Percentiles rank a stretch among this genome's conserved stretches.
Conservation (phyloP, 53 echinoderm and acorn worm species). For the Paelopatides confundens region DNA sequence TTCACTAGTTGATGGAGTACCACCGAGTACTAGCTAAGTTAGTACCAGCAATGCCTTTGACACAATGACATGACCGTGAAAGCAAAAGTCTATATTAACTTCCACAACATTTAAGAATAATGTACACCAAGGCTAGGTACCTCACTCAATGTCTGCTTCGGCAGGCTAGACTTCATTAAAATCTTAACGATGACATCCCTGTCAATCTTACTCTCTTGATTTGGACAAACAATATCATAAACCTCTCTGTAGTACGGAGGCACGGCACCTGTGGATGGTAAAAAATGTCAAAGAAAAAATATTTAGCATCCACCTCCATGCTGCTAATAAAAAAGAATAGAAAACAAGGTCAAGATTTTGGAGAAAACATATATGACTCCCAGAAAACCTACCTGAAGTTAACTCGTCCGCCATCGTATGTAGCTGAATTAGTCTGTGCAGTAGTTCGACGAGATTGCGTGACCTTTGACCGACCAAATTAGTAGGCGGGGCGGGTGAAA, state of each 20-base stretch:
- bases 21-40: too few relatives aligned
- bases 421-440: neutral
- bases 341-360: neutral
- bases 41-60: too few relatives aligned
- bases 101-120: too few relatives aligned
- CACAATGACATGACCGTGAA: too few relatives aligned
- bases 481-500: constrained; percentile 47
- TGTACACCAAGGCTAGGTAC: constrained; percentile 17
- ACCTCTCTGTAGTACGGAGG: constrained; percentile 96
- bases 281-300: neutral
- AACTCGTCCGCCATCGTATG: constrained; percentile 49
- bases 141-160: constrained; percentile 88
- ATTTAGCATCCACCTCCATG: too few relatives aligned
- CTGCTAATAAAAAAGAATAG: too few relatives aligned
- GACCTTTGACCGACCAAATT: constrained; percentile 10
- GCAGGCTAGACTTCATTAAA: constrained; percentile 92
- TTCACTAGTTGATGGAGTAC: too few relatives aligned
- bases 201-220: constrained; percentile 82
- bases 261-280: constrained; percentile 72
- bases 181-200: constrained; percentile 94
- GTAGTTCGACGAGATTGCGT: neutral
- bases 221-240: constrained; percentile 96
- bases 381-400: constrained; percentile 5
- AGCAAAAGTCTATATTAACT: too few relatives aligned
- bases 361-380: neutral